Evolutionary conservation across 2,888 invertebrate genomes (phyloP).

Genomic region (Julus scanicus): DNA sequence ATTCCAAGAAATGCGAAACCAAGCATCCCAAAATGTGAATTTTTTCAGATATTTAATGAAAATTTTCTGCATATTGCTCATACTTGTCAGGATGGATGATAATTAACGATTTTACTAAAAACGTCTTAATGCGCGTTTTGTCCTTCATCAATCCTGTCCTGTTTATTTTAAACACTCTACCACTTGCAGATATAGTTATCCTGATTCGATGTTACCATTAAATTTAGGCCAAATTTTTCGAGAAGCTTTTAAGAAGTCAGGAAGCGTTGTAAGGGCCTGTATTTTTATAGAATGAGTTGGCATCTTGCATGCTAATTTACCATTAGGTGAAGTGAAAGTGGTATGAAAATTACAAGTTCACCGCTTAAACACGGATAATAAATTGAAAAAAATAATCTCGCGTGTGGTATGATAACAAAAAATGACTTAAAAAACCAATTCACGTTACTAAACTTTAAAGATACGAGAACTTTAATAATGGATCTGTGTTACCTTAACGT

Average conservation of each 20-base stretch:
- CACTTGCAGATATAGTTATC: background rate
- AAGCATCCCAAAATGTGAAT: background rate
- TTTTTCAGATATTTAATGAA: background rate
- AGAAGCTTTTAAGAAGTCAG: constrained; percentile 12
- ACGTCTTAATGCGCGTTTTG: background rate
- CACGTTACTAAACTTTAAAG: background rate
- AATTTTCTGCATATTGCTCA: background rate
- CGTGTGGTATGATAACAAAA: background rate
- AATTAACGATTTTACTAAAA: background rate
- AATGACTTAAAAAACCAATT: background rate
- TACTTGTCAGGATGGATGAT: background rate
- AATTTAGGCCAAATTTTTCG: background rate
- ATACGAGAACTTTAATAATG: background rate
- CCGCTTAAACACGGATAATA: background rate
- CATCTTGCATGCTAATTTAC: background rate
- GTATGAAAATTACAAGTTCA: background rate
- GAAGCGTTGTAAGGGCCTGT: background rate
- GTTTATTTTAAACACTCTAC: background rate
- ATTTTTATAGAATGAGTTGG: background rate
- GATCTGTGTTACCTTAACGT: background rate
- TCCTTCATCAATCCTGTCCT: background rate
- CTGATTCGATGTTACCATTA: background rate
- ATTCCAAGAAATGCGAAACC: background rate
- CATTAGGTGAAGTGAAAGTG: constrained; percentile 16
- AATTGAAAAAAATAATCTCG: background rate